phyloP scores from a whole-genome alignment of 2,888 invertebrate species.

The Netelia melanura region DNA sequence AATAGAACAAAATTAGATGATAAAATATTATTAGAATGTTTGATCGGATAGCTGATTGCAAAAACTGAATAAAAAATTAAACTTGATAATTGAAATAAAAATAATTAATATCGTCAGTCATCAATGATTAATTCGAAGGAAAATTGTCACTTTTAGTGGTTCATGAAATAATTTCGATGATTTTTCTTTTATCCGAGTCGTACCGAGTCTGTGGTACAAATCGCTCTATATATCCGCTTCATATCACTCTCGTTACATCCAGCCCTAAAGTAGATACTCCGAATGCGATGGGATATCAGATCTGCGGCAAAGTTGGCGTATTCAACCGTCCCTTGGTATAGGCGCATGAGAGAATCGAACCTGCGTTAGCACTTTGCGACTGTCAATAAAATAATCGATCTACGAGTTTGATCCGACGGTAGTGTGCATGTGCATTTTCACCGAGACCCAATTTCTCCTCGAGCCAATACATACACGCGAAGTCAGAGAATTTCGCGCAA shows the following conservation, averaged over 20 bases:
- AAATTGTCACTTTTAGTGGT: too few relatives aligned
- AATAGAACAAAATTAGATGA: too few relatives aligned
- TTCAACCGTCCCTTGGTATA: slow-evolving; percentile 49
- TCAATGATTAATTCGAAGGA: too few relatives aligned
- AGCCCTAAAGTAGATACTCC: slow-evolving; percentile 4
- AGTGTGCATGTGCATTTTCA: slow-evolving; percentile 4
- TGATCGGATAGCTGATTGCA: too few relatives aligned
- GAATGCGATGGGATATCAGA: slow-evolving; percentile 72
- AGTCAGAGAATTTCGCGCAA: too few relatives aligned
- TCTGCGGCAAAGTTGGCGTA: slow-evolving; percentile 68
- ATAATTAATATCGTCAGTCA: too few relatives aligned
- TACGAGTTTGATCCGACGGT: slow-evolving; percentile 35
- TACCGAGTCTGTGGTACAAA: not conserved
- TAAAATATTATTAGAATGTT: too few relatives aligned
- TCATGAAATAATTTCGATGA: not conserved
- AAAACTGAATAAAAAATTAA: too few relatives aligned
- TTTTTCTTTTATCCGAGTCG: not conserved
- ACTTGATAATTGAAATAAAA: too few relatives aligned
- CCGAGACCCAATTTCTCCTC: not conserved
- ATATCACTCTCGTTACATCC: slow-evolving; percentile 7
- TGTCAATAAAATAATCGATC: slow-evolving; percentile 70
- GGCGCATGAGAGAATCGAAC: slow-evolving; percentile 67
- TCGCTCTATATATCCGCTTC: not conserved
- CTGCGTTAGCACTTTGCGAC: slow-evolving; percentile 70
- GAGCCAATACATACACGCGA: not conserved